Percentiles rank a stretch among this genome's conserved stretches.
Conservation (phyloP, 2,797 vertebrate species). For the Sebastes itinus region DNA sequence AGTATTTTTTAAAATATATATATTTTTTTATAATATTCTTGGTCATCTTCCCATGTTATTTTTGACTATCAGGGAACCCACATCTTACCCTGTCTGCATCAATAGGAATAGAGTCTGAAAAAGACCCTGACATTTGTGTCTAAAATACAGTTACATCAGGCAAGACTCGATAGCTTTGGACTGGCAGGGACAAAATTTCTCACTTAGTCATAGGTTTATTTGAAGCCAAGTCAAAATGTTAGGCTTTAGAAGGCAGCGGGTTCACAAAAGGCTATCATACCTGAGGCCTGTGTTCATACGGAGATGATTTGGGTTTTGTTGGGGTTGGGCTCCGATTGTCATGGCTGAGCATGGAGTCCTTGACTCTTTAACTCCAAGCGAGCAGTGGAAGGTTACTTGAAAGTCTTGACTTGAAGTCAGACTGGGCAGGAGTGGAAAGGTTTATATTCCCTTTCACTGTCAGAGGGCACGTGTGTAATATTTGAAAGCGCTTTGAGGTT, state of each 20-base stretch:
- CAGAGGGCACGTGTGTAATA: neutral
- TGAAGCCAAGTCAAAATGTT: neutral
- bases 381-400: conserved; percentile 28
- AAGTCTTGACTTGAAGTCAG: conserved; percentile 38
- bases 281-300: conserved; percentile 15
- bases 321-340: conserved; percentile 7
- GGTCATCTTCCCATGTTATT: neutral
- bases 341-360: conserved; percentile 23
- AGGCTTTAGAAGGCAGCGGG: conserved; percentile 5
- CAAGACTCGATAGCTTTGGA: neutral
- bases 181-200: neutral
- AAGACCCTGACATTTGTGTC: neutral
- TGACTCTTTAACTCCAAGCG: conserved; percentile 29
- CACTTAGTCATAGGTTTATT: neutral
- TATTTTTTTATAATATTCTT: neutral
- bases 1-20: too few relatives aligned
- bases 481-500: conserved; percentile 50
- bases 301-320: conserved; percentile 22
- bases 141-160: conserved; percentile 6
- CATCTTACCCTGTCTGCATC: neutral
- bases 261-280: conserved; percentile 7
- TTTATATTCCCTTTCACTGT: conserved; percentile 36
- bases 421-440: conserved; percentile 17
- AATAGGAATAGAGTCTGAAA: neutral
- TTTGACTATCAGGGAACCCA: neutral